phyloP scores from a whole-genome alignment of 2,113 vertebrate genomes.

The Isurus oxyrinchus region DNA sequence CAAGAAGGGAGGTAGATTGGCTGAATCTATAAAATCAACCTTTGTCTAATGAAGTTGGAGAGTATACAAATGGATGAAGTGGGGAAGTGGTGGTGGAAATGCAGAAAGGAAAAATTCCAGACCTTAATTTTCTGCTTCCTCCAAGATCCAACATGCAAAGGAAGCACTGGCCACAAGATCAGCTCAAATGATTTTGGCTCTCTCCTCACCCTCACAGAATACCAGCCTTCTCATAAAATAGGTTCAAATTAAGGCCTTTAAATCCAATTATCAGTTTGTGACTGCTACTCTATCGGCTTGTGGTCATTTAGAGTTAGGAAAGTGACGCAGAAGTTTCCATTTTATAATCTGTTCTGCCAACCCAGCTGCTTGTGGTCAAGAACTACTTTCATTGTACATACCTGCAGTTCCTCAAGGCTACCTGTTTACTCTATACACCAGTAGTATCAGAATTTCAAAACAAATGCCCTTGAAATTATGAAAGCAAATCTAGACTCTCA shows the following conservation, averaged over 20 bases:
- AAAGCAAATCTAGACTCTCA: not conserved
- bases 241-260: not conserved
- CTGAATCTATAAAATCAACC: not conserved
- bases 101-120: not conserved
- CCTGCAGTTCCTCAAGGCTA: not conserved
- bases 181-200: not conserved
- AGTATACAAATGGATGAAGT: not conserved
- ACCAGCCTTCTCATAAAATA: not conserved
- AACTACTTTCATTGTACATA: not conserved
- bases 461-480: not conserved
- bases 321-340: not conserved
- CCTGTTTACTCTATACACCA: not conserved
- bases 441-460: not conserved
- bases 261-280: not conserved
- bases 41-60: too few relatives aligned
- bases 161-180: not conserved
- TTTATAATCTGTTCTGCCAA: not conserved
- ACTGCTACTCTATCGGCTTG: not conserved
- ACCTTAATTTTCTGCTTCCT: not conserved
- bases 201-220: not conserved
- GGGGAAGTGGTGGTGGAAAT: not conserved
- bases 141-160: not conserved
- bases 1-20: not conserved
- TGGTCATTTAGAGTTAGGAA: not conserved
- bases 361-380: not conserved